Evolutionary conservation across 2,888 invertebrate genomes (phyloP), one percentile per base, ranked within the genome.

Genomic region (Trissolcus japonicus): DNA sequence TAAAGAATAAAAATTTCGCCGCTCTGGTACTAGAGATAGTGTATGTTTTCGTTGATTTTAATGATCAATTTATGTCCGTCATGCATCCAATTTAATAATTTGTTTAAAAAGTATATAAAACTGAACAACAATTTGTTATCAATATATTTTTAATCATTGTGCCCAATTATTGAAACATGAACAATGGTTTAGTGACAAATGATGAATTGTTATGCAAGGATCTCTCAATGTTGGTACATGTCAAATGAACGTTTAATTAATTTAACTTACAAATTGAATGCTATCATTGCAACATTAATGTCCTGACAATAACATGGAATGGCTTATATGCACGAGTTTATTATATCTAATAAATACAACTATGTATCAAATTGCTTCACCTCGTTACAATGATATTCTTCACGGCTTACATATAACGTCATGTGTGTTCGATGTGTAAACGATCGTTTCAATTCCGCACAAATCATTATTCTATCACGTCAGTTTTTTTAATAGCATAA

Each of bases 251-350:
- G 54, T 59, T 68, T 61, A 68, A 69, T 69, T 68, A 75, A 69
- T 75, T 69, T 43, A 65, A 55, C 65, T 55, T 68, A 75, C 69
- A 63, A 75, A 69, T 69, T 60, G 65, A 62, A 60, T 55, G 63
- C 21, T 56, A 69, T 69, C 60, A 55, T 25, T 51, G 25, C 46
- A 54, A 60, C 61, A 55, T 67, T 67, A 59, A 72, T 65, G 9
- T 19, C 19, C 54, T 43, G 56, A 74, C 56, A 74, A 66, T 73
- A 67, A 74, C 61, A 61, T 50, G 14, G 51, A 14, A 16, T 25
- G 17, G 65, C 59, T 63, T 46, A 50, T 69, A 69, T 48, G 25
- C 29, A 41, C 7, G 35, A 56, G 48, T 69, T 69, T 62, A 60
- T 53, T 60, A 51, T 48, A 55, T 73, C 65, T 73, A 73, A 65